A percentile compares a stretch with the other conserved stretches of the same genome.
phyloP scores from a whole-genome alignment of 2,113 vertebrate genomes.

The Antennarius striatus region DNA sequence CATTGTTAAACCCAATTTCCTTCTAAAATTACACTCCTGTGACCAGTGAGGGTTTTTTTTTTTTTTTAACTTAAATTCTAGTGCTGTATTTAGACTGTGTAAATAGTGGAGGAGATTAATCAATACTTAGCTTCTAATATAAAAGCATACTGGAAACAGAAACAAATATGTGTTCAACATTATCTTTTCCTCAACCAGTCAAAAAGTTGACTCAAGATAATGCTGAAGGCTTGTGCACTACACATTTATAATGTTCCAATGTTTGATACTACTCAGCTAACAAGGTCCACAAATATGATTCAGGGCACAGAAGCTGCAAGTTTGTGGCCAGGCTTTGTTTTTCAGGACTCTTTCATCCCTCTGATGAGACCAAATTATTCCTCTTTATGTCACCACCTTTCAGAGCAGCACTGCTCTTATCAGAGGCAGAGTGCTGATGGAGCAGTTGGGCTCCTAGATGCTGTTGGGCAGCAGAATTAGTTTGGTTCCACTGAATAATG shows the following conservation, averaged over 20 bases:
- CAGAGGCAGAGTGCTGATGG: conserved; percentile 75
- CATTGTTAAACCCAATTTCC: conserved; percentile 24
- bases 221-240: too few relatives aligned
- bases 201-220: too few relatives aligned
- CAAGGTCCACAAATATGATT: background rate
- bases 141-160: too few relatives aligned
- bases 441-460: conserved; percentile 57
- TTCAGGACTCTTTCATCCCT: background rate
- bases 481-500: conserved; percentile 82
- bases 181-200: too few relatives aligned
- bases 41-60: conserved; percentile 6
- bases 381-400: conserved; percentile 54
- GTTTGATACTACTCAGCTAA: too few relatives aligned
- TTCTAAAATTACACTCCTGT: conserved; percentile 23
- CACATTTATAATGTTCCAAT: too few relatives aligned
- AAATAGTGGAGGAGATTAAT: conserved; percentile 5
- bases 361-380: conserved; percentile 41
- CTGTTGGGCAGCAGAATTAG: conserved; percentile 73
- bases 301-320: background rate
- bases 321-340: background rate
- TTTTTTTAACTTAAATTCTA: background rate
- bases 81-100: background rate
- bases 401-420: conserved; percentile 49
- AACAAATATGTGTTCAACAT: too few relatives aligned
- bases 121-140: background rate